Evolutionary conservation across 1,140 invertebrate species (phyloP), one percentile per base, ranked within the genome.

Genomic region (Ericerus pela): DNA sequence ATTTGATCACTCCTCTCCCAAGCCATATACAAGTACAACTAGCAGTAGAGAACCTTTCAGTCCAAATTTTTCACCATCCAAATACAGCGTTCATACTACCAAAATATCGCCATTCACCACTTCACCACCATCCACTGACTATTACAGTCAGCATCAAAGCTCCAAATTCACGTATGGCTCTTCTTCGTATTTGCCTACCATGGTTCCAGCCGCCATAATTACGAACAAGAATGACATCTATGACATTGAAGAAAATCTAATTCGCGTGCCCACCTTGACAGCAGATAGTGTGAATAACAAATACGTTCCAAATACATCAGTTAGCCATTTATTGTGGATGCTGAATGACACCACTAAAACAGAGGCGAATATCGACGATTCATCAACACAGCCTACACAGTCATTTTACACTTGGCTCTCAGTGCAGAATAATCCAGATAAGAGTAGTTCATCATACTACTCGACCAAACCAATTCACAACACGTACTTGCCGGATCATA

Each of bases 241-340:
- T 20, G 59, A 60, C 28, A 60, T 56, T 4, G 68, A 70, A 5
- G 68, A 70, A 11, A 68, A 71, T 38, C 66, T 76, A 26, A 64
- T 78, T 0, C 63, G 73, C 31, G 70, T 78, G 1, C 75, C 74
- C 5, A 77, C 75, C 0, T 71, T 77, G 2, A 70, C 65, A 6
- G 72, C 74, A 24, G 64, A 68, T n/a, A 64, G 65, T 0, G 66
- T 69, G 22, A 66, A 68, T 22, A 69, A 67, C 11, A 65, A 68
- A 41, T 68, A 69, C 29, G 68, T 69, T 26, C 57, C 56, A 0
- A 61, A 66, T 67, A 69, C 47, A 63, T 76, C 60, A 60, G 75
- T 70, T 65, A 75, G 69, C 11, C 71, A 71, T 53, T 71, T 72
- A 27, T 53, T 70, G 30, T 63, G 66, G 12, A 61, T 72, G 52